Base-by-base conservation (phyloP, 2,888 invertebrate species). In the Esperia sulphurella region DNA sequence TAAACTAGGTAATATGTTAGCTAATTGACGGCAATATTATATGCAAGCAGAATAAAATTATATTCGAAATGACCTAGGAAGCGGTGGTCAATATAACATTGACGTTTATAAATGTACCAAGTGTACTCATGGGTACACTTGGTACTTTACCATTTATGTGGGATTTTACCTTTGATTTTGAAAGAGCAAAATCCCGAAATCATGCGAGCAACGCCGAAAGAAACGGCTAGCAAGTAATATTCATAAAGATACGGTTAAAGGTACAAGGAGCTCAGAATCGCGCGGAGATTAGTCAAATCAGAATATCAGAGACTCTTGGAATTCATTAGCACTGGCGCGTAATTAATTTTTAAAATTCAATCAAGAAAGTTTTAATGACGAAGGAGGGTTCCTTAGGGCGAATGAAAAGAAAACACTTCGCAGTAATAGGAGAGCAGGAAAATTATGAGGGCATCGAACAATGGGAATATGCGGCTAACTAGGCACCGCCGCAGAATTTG, bases 261-360 rank as follows among this genome's bases (percentile, higher is more conserved):
- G 14, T 44, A 44, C 35, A n/a, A 44, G 30, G 38, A 5, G 1
- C 10, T 13, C 39, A 45, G 28, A 12, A 30, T 7, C 39, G 21
- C 35, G 14, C 30, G 21, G 40, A 31, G 45, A 47, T 47, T 47
- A 51, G 47, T 41, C 50, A 47, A 51, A 51, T 45, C 38, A 43
- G 44, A 51, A 45, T 28, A 47, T 46, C 37, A 13, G 28, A 29
- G 30, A 28, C 33, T 31, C 40, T 37, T 45, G n/a, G 52, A 50
- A 46, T 47, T 44, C 52, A 51, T 54, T 57, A 46, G 41, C 49
- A 45, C 41, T 21, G 38, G 40, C 38, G 51, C 53, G 46, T 48
- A 63, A 63, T 65, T 63, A 62, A 61, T 61, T 60, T 61, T 63
- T 53, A 55, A 65, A 64, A 60, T 60, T 63, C 63, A 61, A 63